Evolutionary conservation across 2,113 vertebrate genomes (phyloP), one percentile per base, ranked within the genome.

Genomic region (Ictalurus furcatus): DNA sequence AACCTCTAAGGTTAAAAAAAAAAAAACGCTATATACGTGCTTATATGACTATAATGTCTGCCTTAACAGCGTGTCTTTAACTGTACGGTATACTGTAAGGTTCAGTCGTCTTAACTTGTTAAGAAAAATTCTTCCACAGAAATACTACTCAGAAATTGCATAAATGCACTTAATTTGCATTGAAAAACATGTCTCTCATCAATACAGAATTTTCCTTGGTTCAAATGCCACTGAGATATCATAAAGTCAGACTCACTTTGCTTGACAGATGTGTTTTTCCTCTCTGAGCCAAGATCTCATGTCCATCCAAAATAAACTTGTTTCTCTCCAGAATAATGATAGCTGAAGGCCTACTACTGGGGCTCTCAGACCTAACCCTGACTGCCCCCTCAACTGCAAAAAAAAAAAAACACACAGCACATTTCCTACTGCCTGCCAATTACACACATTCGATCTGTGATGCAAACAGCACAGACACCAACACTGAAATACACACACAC

Each of bases 361-460:
- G 86, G 61, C 69, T 78, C 54, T 71, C 86, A 76, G 30, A 81
- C 61, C 56, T 81, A 84, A 94, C 59, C 87, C 93, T 86, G 86
- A 91, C 93, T 91, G 90, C 88, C 91, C 92, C 87, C 69, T 67
- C 94, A 56, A 78, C 88, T 63, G 73, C 44, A 4, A 12, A 48
- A 74, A 58, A 85, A 93, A 88, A 89, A 90, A 80, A 3, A 86
- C 90, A 94, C 91, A 92, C 59, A 34, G 73, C 73, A 85, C 37
- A 88, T 69, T 94, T 95, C 93, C 92, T 92, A 91, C 89, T 93
- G 91, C 92, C 90, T 93, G 94, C 94, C 95, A 96, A 95, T 95
- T 95, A 95, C 89, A 90, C 93, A 95, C 91, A 94, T 95, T 95
- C 94, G 93, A 95, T 89, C 92, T 92, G 92, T 93, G 48, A 84